These are phyloP conservation scores for Triplophysa bombifrons DNA, from an alignment of 2,797 vertebrate genomes.

Conservation along the genomic window DNA sequence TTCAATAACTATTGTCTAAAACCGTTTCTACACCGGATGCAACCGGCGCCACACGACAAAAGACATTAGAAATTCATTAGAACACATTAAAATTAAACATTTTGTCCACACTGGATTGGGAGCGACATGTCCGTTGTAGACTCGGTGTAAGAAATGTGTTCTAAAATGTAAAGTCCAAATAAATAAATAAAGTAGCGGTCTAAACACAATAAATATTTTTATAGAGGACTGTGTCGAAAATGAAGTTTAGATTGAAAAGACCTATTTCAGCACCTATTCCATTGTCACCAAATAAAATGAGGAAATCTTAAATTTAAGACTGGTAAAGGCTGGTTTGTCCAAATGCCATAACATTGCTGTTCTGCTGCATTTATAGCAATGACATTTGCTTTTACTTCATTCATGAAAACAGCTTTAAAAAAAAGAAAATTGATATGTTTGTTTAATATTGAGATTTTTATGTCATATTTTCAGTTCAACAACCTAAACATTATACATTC, in stretches of 20 bases:
- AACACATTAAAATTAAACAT: too few species aligned
- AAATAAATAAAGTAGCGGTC: too few species aligned
- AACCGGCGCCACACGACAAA: too few species aligned
- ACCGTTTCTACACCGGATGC: too few species aligned
- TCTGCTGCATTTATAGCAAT: constrained; percentile 4
- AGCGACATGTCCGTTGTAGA: too few species aligned
- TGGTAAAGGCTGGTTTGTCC: neutral
- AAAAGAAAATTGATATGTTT: neutral
- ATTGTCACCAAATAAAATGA: constrained; percentile 1
- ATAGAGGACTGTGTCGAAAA: neutral
- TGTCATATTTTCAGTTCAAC: neutral
- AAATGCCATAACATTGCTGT: neutral
- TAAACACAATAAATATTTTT: neutral
- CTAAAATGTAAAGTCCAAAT: too few species aligned
- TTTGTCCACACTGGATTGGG: too few species aligned
- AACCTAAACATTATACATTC: neutral
- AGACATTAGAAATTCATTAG: too few species aligned
- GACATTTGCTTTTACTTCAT: neutral
- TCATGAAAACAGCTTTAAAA: neutral
- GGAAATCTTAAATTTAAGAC: neutral
- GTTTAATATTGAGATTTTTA: neutral
- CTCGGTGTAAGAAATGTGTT: too few species aligned
- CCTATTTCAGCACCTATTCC: neutral
- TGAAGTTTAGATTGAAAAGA: neutral
- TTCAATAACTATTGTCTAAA: too few species aligned